Conservation (phyloP, 2,113 vertebrate species). For the Vulpes lagopus region DNA sequence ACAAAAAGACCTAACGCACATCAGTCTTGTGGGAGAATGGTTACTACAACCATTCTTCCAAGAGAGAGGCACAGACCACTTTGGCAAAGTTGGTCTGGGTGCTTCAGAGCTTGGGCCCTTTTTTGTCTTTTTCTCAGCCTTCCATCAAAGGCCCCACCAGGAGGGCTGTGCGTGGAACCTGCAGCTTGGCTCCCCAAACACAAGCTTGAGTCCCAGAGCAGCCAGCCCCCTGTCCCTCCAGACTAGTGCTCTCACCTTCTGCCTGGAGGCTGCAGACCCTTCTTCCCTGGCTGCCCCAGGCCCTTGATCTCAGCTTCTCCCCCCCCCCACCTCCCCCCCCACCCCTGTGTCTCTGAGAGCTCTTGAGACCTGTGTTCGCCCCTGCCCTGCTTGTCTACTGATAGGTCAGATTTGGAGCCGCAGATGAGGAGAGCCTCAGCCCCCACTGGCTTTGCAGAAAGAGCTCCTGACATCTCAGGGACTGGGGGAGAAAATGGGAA, state of each 20-base stretch:
- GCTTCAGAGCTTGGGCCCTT: neutral
- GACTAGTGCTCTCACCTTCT: neutral
- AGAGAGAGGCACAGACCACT: neutral
- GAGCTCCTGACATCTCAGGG: neutral
- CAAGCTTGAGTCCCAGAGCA: rapidly evolving
- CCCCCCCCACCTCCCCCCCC: neutral
- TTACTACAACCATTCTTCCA: neutral
- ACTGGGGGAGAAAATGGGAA: neutral
- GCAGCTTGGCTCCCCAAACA: neutral
- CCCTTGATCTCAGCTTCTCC: neutral
- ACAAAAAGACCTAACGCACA: neutral
- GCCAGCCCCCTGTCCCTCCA: no score
- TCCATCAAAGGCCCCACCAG: neutral
- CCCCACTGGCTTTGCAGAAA: neutral
- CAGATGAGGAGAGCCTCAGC: neutral
- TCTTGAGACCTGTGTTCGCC: neutral
- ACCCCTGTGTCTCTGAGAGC: neutral
- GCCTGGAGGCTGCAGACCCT: neutral
- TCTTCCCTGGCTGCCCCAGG: neutral
- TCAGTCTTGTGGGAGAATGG: neutral
- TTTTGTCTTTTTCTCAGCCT: neutral
- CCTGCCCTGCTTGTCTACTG: neutral
- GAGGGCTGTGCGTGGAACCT: neutral
- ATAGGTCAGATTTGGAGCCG: neutral
- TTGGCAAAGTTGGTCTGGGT: neutral